Base-by-base conservation (phyloP, 2,888 invertebrate species). In the Cyrtodaria siliqua region DNA sequence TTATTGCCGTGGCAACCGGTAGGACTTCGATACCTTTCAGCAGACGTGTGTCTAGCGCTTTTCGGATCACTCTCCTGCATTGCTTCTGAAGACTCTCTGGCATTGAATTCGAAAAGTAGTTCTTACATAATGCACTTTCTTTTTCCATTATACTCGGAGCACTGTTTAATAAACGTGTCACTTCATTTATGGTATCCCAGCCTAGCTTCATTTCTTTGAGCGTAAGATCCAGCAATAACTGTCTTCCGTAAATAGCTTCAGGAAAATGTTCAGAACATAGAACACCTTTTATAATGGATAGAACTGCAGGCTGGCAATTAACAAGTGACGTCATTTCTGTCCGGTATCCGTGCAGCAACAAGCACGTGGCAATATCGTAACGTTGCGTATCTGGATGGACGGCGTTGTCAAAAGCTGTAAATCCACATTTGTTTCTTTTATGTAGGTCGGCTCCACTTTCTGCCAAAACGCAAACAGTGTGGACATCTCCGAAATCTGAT, bases 401-500 rank as follows among this genome's bases (percentile, higher is more conserved):
- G 14, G 81, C 78, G 1, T 60, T 27, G n/a, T 82, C 79, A 52
- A 82, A 76, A 0, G 85, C 67, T 9, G 76, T 76, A 3, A 67
- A 23, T 4, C 74, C 76, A 24, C 38, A 42, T n/a, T 70, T 72
- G 62, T 79, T 79, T 20, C 27, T 55, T 1, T 69, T 40, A 38
- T 79, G 72, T 9, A 85, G 42, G 38, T 78, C 62, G 44, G 79
- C 79, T 16, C 76, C 81, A 44, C 29, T 60, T 62, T 83, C 56
- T 16, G 72, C 66, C 47, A 72, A 23, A 14, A 72, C 16, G 18
- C 60, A 55, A 12, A 66, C 59, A 14, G 81, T 71, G 23, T 79
- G 73, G 12, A 76, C 53, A 44, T 82, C 79, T 9, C 42, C 33
- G 18, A 29, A 38, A 18, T 80, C 76, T 2, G 79, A 77, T 1